Evolutionary conservation across 2,888 invertebrate genomes (phyloP).

Genomic region (Pollenia amentaria): DNA sequence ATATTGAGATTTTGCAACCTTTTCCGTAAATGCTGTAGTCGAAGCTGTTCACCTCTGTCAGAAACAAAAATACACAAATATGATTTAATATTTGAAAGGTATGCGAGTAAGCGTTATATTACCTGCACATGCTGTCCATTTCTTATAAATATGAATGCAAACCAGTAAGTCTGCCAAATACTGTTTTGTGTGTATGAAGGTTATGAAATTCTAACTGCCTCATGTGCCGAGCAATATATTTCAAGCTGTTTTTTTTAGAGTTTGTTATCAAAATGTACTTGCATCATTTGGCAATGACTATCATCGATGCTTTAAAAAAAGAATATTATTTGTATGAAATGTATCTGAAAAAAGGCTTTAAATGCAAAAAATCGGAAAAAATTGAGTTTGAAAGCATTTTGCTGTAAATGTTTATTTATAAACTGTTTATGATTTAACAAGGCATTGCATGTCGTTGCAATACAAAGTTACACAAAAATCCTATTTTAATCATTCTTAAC

Average conservation of each 20-base stretch:
- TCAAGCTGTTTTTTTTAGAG: not conserved
- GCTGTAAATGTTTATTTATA: slow-evolving; percentile 48
- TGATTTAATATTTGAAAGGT: slow-evolving; percentile 40
- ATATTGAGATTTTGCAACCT: too few species aligned
- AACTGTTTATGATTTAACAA: slow-evolving; percentile 30
- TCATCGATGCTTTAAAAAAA: not conserved
- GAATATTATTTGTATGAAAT: too few species aligned
- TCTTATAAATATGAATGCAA: not conserved
- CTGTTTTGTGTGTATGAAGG: not conserved
- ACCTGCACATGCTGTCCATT: slow-evolving; percentile 6
- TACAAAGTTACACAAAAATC: slow-evolving; percentile 16
- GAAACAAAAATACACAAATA: slow-evolving; percentile 6
- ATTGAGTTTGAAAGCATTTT: slow-evolving; percentile 58
- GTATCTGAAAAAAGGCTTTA: not conserved
- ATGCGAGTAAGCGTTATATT: not conserved
- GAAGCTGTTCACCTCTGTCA: not conserved
- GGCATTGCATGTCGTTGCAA: slow-evolving; percentile 4
- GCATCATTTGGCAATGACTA: not conserved
- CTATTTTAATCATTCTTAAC: slow-evolving; percentile 21
- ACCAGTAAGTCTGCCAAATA: not conserved
- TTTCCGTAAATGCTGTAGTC: too few species aligned
- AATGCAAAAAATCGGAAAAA: not conserved
- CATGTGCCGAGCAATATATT: not conserved
- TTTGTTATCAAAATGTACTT: not conserved
- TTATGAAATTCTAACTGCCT: not conserved